Base-by-base conservation (phyloP, 2,888 invertebrate species). In the Perizoma flavofasciatum region DNA sequence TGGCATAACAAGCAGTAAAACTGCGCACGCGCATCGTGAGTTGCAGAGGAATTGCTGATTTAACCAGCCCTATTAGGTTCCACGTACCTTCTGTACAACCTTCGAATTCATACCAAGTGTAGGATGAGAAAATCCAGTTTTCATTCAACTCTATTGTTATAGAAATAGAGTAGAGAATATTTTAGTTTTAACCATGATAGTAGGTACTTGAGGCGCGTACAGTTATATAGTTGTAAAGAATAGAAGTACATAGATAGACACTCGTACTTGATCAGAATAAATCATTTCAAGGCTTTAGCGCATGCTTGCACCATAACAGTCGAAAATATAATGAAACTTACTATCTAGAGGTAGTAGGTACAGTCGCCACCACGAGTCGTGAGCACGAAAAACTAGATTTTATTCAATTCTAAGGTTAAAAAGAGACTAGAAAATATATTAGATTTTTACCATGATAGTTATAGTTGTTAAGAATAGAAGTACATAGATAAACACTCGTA, bases 31-130 rank as follows among this genome's bases (percentile, higher is more conserved):
- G 78, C 85, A 78, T 66, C 88, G 85, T 87, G 88, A 87, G 85
- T 83, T 82, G 88, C 76, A 82, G 77, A 65, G 82, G 78, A 89
- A 89, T 89, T 66, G 81, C 73, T 77, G 70, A 85, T 89, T 88
- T 89, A 67, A 54, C 64, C 11, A 53, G 53, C 64, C 57, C 46
- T 63, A 63, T 63, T 66, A 63, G 58, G 65, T 7, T 51, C 62
- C 63, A 75, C 73, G 80, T 69, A 68, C 74, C 70, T 72, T 74
- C 75, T 78, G 74, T 83, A 82, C 77, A 84, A 86, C 88, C 80
- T 86, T 78, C 81, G 82, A 86, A 84, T 86, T 85, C 84, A 78
- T 72, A 45, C 53, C 45, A 22, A 55, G 47, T 35, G 49, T 41
- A 55, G 44, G 43, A 53, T 8, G 5, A 41, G 7, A 45, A 45